A percentile compares a stretch with the other conserved stretches of the same genome.
Conservation (phyloP, 2,888 invertebrate genomes). For the Hyposoter didymator region DNA sequence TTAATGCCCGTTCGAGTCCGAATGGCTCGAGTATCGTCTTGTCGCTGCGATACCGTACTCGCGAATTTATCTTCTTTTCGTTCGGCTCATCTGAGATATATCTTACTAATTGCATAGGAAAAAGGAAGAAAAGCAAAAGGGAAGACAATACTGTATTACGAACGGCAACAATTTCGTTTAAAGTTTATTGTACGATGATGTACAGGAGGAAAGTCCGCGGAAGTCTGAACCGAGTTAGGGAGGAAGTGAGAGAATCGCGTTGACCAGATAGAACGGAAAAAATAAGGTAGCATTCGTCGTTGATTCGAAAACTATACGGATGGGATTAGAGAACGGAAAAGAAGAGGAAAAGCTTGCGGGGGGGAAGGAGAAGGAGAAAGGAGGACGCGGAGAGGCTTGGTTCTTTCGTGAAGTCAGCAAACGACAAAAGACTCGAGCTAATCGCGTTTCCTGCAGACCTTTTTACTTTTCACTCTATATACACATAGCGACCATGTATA, state of each 20-base stretch:
- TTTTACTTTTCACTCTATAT: constrained; percentile 38
- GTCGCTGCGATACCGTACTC: constrained; percentile 40
- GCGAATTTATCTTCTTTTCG: constrained; percentile 26
- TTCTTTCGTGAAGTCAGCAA: constrained; percentile 58
- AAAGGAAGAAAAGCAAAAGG: constrained; percentile 20
- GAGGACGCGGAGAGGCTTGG: constrained; percentile 4
- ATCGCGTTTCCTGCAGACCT: constrained; percentile 64
- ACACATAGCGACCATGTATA: constrained; percentile 35
- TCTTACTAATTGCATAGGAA: constrained; percentile 63
- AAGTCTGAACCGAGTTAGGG: constrained; percentile 36
- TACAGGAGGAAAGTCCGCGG: constrained; percentile 25
- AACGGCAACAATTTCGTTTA: constrained; percentile 56
- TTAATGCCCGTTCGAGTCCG: not conserved
- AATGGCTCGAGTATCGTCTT: constrained; percentile 42
- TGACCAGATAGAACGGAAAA: constrained; percentile 21
- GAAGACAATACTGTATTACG: constrained; percentile 23
- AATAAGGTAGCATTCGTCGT: constrained; percentile 36
- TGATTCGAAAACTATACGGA: constrained; percentile 65
- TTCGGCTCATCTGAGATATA: constrained; percentile 26
- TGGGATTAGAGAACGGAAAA: constrained; percentile 59
- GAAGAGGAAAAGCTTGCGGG: not conserved
- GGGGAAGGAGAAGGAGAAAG: not conserved
- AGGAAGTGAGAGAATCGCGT: constrained; percentile 25
- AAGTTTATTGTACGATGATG: constrained; percentile 60
- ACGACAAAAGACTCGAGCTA: constrained; percentile 64